Evolutionary conservation across 1,140 invertebrate species (phyloP).

Genomic region (Batillaria attramentaria): DNA sequence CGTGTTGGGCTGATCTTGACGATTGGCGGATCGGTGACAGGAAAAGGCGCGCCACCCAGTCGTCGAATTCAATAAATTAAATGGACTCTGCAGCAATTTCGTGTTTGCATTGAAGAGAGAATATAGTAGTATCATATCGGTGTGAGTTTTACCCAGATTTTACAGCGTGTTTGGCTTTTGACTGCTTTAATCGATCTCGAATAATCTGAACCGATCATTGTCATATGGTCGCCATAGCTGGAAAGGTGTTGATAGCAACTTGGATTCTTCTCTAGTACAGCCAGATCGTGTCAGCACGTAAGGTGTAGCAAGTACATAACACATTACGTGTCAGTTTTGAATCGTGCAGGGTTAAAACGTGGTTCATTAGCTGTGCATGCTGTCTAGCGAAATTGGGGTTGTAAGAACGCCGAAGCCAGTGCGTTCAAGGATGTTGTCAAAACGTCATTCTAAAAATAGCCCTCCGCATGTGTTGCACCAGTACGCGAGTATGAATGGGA

Average conservation of each 20-base stretch:
- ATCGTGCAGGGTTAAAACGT: too few relatives aligned
- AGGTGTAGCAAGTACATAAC: neutral
- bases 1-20: slow-evolving; percentile 20
- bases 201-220: slow-evolving; percentile 28
- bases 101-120: too few relatives aligned
- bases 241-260: slow-evolving; percentile 43
- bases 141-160: too few relatives aligned
- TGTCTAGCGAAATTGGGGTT: too few relatives aligned
- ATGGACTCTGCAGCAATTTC: neutral
- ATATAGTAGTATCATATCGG: too few relatives aligned
- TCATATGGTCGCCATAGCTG: slow-evolving; percentile 42
- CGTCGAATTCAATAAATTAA: neutral
- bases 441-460: slow-evolving; percentile 16
- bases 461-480: slow-evolving; percentile 1
- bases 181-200: slow-evolving; percentile 14
- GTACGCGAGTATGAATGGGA: too few relatives aligned
- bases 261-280: slow-evolving; percentile 17
- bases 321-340: too few relatives aligned
- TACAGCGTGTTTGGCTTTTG: too few relatives aligned
- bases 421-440: neutral
- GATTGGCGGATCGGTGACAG: too few relatives aligned
- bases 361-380: too few relatives aligned
- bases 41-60: slow-evolving; percentile 17
- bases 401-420: neutral
- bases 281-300: neutral